Conservation (phyloP, 2,113 vertebrate species). For the Tenebrosternarchus preto region DNA sequence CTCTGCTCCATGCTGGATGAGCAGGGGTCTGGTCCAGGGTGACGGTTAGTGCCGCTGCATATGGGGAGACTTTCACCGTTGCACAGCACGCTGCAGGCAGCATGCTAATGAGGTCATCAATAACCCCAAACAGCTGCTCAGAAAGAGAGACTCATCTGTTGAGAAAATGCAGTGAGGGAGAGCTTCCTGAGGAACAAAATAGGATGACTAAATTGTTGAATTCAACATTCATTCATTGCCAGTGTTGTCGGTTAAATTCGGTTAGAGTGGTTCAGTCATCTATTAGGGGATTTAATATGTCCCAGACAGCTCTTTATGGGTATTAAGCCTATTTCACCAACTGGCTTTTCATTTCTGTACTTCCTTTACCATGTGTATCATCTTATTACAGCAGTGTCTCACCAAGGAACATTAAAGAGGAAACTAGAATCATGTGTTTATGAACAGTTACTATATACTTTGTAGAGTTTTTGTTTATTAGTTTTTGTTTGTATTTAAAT, state of each 20-base stretch:
- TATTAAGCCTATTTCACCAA: conserved; percentile 31
- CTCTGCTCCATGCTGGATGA: conserved; percentile 59
- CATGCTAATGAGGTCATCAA: conserved; percentile 90
- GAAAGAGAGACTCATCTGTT: conserved; percentile 83
- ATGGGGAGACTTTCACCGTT: conserved; percentile 73
- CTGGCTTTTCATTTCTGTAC: conserved; percentile 36
- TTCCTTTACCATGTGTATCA: conserved; percentile 20
- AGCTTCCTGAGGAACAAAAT: conserved; percentile 32
- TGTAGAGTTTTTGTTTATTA: no score
- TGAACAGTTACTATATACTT: neutral
- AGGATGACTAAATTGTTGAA: conserved; percentile 30
- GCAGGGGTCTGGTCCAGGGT: conserved; percentile 51
- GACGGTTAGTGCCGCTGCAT: conserved; percentile 65
- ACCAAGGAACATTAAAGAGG: neutral
- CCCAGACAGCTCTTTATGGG: conserved; percentile 25
- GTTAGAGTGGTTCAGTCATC: conserved; percentile 31
- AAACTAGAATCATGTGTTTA: conserved; percentile 22
- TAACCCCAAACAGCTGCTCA: conserved; percentile 90
- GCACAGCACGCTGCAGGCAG: conserved; percentile 76
- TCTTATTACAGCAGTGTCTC: neutral
- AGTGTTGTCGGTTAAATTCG: conserved; percentile 40
- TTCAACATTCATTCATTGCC: conserved; percentile 43
- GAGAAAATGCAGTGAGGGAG: conserved; percentile 63
- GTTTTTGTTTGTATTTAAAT: no score
- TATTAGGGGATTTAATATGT: conserved; percentile 33